Evolutionary conservation across 2,113 vertebrate genomes (phyloP), one percentile per base, ranked within the genome.

Genomic region (Corynorhinus townsendii): DNA sequence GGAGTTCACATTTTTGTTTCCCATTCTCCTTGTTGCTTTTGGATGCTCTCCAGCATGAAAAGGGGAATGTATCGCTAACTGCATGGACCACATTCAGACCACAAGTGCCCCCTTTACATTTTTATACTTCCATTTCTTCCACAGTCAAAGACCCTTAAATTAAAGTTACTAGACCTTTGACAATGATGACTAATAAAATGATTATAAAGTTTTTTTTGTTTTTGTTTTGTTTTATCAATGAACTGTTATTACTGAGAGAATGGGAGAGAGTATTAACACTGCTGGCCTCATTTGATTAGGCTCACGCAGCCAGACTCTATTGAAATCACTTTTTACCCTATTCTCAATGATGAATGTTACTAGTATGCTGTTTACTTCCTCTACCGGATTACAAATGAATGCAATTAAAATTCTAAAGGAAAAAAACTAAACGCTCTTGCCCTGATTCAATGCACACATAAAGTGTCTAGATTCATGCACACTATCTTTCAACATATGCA

Each of bases 1-100:
- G 81, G 89, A 92, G 95, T 92, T 96, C 95, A 93, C 79, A 92
- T 96, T 95, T 96, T 97, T 89, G 72, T 91, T 96, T 95, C 95
- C 64, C 71, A 66, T 95, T 92, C 89, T 95, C 54, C 80, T 77
- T 97, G 96, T 93, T 96, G 93, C 93, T 92, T 84, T 96, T 97
- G 97, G 95, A 95, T 83, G 75, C 26, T 86, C 47, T 96, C 97
- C 95, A 97, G 83, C 35, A 38, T 40, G 73, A 85, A 79, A 95
- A 88, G 62, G 92, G 84, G 93, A 88, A 30, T 86, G 80, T 52
- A 62, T 62, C 59, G 56, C 72, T 95, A 77, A 89, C 85, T 79
- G 66, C 64, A 10, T 1, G 43, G 89, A 93, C 93, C 72, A 43
- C 35, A 54, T 94, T 95, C 87, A 96, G 90, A 95, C 92, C 96